Percentiles rank a stretch among this genome's conserved stretches.
Evolutionary conservation across 2,797 vertebrate genomes (phyloP).

Genomic region (Intellagama lesueurii): DNA sequence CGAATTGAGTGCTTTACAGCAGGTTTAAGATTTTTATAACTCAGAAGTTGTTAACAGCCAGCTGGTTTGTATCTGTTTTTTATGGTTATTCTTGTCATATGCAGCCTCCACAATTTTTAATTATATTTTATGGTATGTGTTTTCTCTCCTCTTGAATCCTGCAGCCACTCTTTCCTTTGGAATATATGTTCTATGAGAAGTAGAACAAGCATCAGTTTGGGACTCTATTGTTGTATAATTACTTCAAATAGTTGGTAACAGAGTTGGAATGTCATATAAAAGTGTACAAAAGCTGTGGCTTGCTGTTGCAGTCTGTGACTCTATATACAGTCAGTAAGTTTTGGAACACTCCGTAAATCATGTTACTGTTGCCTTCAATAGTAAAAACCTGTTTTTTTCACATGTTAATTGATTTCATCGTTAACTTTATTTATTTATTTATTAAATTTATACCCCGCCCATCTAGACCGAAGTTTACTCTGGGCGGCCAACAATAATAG

Average conservation of each 20-base stretch:
- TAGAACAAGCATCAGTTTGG: conserved; percentile 73
- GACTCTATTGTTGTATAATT: conserved; percentile 77
- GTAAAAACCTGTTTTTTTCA: conserved; percentile 52
- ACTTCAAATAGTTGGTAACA: conserved; percentile 68
- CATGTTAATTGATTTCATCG: conserved; percentile 51
- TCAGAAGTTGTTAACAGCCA: conserved; percentile 88
- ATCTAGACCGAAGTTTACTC: too few relatives aligned
- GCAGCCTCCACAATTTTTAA: conserved; percentile 88
- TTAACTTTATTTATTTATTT: too few relatives aligned
- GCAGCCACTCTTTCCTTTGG: conserved; percentile 79
- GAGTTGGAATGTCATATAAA: conserved; percentile 68
- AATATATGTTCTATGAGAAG: conserved; percentile 80
- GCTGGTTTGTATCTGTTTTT: conserved; percentile 89
- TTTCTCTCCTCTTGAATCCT: conserved; percentile 83
- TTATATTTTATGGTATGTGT: conserved; percentile 88
- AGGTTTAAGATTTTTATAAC: conserved; percentile 90
- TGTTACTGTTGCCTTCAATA: conserved; percentile 48
- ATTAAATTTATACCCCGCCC: too few relatives aligned
- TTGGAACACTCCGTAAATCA: conserved; percentile 35
- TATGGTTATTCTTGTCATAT: conserved; percentile 88
- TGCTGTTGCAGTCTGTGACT: conserved; percentile 58
- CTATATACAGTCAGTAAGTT: conserved; percentile 33
- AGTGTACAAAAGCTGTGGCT: conserved; percentile 66
- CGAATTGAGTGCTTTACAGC: conserved; percentile 86
- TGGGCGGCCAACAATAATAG: too few relatives aligned